Evolutionary conservation across 2,113 vertebrate species (phyloP).

Genomic region (Sterrhoptilus dennistouni): DNA sequence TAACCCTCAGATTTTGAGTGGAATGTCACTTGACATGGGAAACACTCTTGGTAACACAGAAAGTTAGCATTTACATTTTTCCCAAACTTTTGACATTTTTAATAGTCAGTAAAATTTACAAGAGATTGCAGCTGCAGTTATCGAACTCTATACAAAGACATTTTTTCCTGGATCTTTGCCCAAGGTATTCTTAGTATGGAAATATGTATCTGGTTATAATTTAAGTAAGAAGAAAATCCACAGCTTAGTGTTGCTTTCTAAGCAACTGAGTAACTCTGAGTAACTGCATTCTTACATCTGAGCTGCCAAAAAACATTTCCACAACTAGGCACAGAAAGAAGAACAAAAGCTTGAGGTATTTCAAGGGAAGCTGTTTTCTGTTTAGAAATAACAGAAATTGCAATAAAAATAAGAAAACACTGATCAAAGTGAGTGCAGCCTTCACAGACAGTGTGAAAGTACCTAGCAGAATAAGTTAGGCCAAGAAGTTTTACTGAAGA

Average conservation of each 20-base stretch:
- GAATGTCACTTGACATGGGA: not conserved
- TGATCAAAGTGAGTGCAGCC: not conserved
- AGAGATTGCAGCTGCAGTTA: not conserved
- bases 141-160: not conserved
- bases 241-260: not conserved
- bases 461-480: not conserved
- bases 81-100: slow-evolving; percentile 4
- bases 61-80: not conserved
- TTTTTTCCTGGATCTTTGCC: slow-evolving; percentile 4
- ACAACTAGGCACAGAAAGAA: not conserved
- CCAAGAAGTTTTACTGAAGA: not conserved
- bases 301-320: not conserved
- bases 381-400: not conserved
- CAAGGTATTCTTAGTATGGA: not conserved
- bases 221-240: not conserved
- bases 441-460: not conserved
- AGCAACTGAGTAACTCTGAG: not conserved
- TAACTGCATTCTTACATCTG: not conserved
- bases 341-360: not conserved
- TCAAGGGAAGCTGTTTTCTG: not conserved
- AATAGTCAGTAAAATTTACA: not conserved
- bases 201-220: not conserved
- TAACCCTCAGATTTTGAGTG: not conserved
- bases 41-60: not conserved
- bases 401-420: not conserved